These are phyloP conservation scores for Melangyna quadrimaculata DNA, from an alignment of 2,888 invertebrate genomes.

Conservation along the genomic window DNA sequence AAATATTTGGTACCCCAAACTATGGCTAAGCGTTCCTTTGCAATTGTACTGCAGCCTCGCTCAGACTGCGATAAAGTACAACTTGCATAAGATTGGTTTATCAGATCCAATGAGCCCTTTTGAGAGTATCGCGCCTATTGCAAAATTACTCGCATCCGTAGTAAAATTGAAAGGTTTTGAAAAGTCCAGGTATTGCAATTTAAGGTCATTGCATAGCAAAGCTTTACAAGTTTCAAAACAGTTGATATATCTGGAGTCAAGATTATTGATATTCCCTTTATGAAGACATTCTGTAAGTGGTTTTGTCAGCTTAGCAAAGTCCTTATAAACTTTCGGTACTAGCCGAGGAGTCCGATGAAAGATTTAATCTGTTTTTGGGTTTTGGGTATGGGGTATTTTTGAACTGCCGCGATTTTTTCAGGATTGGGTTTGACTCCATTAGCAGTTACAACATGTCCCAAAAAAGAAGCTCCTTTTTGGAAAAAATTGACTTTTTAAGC, in stretches of 20 bases:
- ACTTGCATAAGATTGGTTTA: conserved; percentile 74
- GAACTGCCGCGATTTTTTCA: conserved; percentile 4
- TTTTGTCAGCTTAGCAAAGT: conserved; percentile 33
- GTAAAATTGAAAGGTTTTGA: conserved; percentile 13
- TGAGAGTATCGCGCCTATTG: conserved; percentile 72
- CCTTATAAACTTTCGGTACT: too few species aligned
- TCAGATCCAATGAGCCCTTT: too few species aligned
- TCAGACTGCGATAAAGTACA: conserved; percentile 72
- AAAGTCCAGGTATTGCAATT: conserved; percentile 14
- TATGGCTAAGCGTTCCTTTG: conserved; percentile 75
- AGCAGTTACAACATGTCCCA: too few species aligned
- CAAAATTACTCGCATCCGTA: conserved; percentile 6
- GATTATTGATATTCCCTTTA: too few species aligned
- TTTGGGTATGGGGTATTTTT: conserved; percentile 25
- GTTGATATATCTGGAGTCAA: background rate
- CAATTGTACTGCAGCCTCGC: conserved; percentile 60
- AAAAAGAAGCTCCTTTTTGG: too few species aligned
- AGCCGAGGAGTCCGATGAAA: background rate
- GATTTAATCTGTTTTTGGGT: conserved; percentile 37
- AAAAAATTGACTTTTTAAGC: background rate
- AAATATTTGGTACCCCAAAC: background rate
- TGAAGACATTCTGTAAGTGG: conserved; percentile 16
- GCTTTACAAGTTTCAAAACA: conserved; percentile 28
- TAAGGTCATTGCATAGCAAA: conserved; percentile 10
- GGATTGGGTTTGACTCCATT: too few species aligned